Evolutionary conservation across 1,140 invertebrate genomes (phyloP).

Genomic region (Hestina assimilis): DNA sequence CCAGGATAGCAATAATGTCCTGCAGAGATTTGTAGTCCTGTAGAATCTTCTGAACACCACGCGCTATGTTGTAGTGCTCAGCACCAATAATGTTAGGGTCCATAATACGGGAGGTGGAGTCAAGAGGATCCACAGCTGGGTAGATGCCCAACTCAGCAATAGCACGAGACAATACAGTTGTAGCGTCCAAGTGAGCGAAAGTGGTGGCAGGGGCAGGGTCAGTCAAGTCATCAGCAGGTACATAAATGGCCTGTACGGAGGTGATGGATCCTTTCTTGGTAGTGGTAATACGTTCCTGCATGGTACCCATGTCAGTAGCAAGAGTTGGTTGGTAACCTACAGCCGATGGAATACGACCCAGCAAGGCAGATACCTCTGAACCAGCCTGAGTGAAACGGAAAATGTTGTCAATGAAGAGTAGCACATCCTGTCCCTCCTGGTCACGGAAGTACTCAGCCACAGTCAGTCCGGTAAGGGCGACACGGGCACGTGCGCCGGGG

Average conservation of each 20-base stretch:
- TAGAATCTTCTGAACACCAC: slow-evolving; percentile 98
- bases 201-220: slow-evolving; percentile 99
- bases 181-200: slow-evolving; percentile 99
- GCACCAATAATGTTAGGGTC: slow-evolving; percentile 97
- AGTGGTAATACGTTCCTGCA: slow-evolving; percentile 99
- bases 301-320: slow-evolving; percentile 89
- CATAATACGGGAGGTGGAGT: slow-evolving; percentile 99
- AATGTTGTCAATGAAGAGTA: slow-evolving; percentile 99
- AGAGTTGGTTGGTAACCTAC: slow-evolving; percentile 98
- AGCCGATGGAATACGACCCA: slow-evolving; percentile 99
- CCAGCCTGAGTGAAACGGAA: slow-evolving; percentile 99
- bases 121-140: slow-evolving; percentile 98
- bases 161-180: slow-evolving; percentile 97
- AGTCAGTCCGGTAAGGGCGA: slow-evolving; percentile 96
- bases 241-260: slow-evolving; percentile 98
- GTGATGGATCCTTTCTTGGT: slow-evolving; percentile 99
- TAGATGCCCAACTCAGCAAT: slow-evolving; percentile 98
- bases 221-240: slow-evolving; percentile 99
- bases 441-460: slow-evolving; percentile 99
- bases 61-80: slow-evolving; percentile 97
- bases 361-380: slow-evolving; percentile 96
- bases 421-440: slow-evolving; percentile 98
- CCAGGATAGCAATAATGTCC: slow-evolving; percentile 99
- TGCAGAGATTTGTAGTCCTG: slow-evolving; percentile 98
- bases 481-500: slow-evolving; percentile 98